Base-by-base conservation (phyloP, 1,140 invertebrate genomes). In the Leptoteleia sp. region DNA sequence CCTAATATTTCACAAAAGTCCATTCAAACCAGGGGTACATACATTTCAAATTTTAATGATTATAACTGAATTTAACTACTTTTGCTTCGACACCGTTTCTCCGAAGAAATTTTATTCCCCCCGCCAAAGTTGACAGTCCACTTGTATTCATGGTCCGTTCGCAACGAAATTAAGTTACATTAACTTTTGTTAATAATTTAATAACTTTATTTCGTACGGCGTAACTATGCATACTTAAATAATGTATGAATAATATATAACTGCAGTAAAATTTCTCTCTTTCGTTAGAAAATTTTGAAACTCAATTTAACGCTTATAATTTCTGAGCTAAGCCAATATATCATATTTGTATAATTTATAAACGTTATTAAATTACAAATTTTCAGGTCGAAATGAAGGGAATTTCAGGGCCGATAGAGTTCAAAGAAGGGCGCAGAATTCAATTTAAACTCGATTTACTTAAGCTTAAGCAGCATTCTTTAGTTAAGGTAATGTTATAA, bases 361-460 rank as follows among this genome's bases (percentile, higher is more conserved):
- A 64, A 57, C 62, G 31, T 65, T 67, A 59, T 52, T 48, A 64
- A 43, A 37, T 68, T 57, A n/a, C n/a, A 12, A 52, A 57, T 27
- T 85, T 86, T 15, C 87, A 95, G 94, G 94, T 94, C 45, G 92
- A 94, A 81, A 92, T 93, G 81, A 92, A 92, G 86, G 95, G 95
- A 1, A 87, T 95, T 59, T 94, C 94, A 22, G 95, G 95, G 0
- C 93, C 92, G 9, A 93, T 96, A 61, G 92, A 93, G 78, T 96
- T 96, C 86, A 94, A 94, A 82, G 93, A 95, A 87, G 94, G 94
- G 0, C 91, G 92, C 50, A 89, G 95, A 65, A 92, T 92, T 45
- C 91, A 93, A 77, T 94, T 95, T 81, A 94, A 94, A 81, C 89
- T 96, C 43, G 94, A 95, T 82, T 87, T 96, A n/a, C 89, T 95